Percentiles rank a stretch among this genome's conserved stretches.
phyloP scores from a whole-genome alignment of 1,140 invertebrate genomes.

The Campoletis sonorensis region DNA sequence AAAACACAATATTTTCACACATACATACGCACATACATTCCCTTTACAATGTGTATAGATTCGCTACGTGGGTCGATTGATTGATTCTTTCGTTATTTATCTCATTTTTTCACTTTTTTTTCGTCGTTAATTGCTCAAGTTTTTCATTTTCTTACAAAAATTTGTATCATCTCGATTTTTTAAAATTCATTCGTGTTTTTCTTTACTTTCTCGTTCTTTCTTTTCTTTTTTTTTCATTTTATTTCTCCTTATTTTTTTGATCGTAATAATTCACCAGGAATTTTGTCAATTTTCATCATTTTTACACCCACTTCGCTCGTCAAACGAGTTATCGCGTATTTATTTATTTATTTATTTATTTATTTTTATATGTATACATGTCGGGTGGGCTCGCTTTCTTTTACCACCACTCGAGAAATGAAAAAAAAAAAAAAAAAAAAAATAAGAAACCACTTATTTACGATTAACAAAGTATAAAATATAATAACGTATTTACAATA shows the following conservation, averaged over 20 bases:
- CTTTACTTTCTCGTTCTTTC: no score
- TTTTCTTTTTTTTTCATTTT: no score
- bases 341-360: neutral
- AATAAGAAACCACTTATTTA: slow-evolving; percentile 51
- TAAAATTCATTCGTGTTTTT: neutral
- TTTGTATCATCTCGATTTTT: neutral
- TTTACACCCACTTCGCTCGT: slow-evolving; percentile 5
- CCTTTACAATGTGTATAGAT: neutral
- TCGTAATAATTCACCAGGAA: no score
- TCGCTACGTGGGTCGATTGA: no score
- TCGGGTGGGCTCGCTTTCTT: neutral
- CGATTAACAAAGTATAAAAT: slow-evolving; percentile 55
- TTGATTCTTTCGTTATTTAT: neutral
- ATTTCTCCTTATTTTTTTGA: no score
- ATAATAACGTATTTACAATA: slow-evolving; percentile 57
- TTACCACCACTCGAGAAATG: slow-evolving; percentile 33
- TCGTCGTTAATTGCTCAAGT: neutral
- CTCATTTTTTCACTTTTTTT: no score
- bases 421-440: no score
- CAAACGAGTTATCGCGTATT: slow-evolving; percentile 2
- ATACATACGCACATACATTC: slow-evolving; percentile 2
- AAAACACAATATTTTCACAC: slow-evolving; percentile 8
- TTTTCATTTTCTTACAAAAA: no score
- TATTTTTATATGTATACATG: neutral
- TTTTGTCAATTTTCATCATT: neutral